These are phyloP conservation scores for Aphis gossypii DNA, from an alignment of 1,140 invertebrate genomes.

Conservation along the genomic window DNA sequence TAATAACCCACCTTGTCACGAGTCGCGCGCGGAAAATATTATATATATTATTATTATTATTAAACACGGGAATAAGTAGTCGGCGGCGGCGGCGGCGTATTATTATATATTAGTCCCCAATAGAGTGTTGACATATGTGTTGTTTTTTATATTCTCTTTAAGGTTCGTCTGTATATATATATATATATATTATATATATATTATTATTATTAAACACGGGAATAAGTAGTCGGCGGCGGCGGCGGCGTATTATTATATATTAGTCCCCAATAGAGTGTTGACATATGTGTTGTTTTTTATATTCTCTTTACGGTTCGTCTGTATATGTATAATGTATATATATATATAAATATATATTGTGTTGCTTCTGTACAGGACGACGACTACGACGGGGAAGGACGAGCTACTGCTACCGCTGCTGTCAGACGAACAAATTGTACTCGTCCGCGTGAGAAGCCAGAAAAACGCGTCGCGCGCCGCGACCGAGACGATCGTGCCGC, in stretches of 20 bases:
- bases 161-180: neutral
- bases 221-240: slow-evolving; percentile 44
- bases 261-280: slow-evolving; percentile 29
- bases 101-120: slow-evolving; percentile 1
- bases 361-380: slow-evolving; percentile 12
- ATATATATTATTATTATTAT: neutral
- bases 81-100: slow-evolving; percentile 28
- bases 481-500: neutral
- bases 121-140: slow-evolving; percentile 43
- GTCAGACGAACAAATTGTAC: slow-evolving; percentile 58
- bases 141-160: slow-evolving; percentile 25
- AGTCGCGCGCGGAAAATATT: neutral
- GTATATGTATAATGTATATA: neutral
- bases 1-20: neutral
- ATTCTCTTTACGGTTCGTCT: neutral
- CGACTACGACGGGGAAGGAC: neutral
- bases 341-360: neutral
- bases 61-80: slow-evolving; percentile 32
- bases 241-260: slow-evolving; percentile 13
- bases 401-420: slow-evolving; percentile 4
- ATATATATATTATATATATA: too few relatives aligned
- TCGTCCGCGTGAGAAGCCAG: slow-evolving; percentile 48
- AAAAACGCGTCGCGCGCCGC: neutral
- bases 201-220: neutral
- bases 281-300: slow-evolving; percentile 49